These are phyloP conservation scores for Xestoiulus laeticollis DNA, from an alignment of 2,888 invertebrate species.

Conservation along the genomic window DNA sequence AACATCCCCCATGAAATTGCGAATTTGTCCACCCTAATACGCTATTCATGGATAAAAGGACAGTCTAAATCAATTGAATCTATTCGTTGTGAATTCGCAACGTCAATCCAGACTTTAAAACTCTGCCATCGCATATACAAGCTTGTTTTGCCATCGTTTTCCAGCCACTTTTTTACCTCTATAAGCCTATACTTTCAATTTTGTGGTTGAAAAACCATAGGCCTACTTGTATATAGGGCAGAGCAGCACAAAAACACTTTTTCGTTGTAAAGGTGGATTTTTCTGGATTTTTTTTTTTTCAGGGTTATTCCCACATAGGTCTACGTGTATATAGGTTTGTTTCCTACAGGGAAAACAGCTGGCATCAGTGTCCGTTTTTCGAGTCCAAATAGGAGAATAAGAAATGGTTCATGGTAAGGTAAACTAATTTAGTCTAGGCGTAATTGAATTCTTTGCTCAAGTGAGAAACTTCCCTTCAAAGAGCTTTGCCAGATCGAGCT, in stretches of 20 bases:
- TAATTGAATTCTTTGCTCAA: constrained; percentile 43
- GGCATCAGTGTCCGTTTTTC: constrained; percentile 38
- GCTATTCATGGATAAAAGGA: constrained; percentile 21
- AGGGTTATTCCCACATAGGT: not conserved
- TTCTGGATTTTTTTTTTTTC: not conserved
- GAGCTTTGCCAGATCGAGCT: constrained; percentile 31
- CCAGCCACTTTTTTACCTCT: not conserved
- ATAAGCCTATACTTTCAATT: not conserved
- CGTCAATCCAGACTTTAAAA: not conserved
- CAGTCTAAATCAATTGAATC: constrained; percentile 25
- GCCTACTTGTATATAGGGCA: not conserved
- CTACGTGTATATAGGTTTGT: not conserved
- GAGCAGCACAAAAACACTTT: not conserved
- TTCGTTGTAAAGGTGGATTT: not conserved
- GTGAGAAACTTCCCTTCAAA: constrained; percentile 13
- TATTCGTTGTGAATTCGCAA: not conserved
- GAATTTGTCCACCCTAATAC: constrained; percentile 15
- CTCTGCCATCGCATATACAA: not conserved
- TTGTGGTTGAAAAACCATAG: not conserved
- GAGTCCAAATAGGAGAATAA: constrained; percentile 33
- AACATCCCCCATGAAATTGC: not conserved
- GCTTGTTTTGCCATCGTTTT: not conserved
- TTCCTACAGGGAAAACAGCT: constrained; percentile 19
- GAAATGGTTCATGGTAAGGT: constrained; percentile 31
- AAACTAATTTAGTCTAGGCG: constrained; percentile 28